phyloP scores from a whole-genome alignment of 2,113 vertebrate genomes.

The Colinus virginianus region DNA sequence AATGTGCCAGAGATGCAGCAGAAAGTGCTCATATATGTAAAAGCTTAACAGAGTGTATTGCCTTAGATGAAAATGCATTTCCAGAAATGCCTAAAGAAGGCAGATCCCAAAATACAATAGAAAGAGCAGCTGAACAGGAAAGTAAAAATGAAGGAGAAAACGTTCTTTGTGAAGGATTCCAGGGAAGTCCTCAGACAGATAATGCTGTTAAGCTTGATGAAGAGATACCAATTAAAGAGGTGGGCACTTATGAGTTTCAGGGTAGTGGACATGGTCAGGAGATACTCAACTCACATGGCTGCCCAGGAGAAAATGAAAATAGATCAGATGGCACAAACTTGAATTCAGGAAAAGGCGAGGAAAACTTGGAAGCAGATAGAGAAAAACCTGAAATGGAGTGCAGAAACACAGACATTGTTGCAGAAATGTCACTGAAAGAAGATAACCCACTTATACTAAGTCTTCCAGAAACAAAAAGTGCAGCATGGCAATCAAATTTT shows the following conservation, averaged over 20 bases:
- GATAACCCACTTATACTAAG: not conserved
- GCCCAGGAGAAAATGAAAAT: not conserved
- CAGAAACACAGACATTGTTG: not conserved
- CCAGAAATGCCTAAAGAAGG: constrained; percentile 24
- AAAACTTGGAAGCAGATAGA: not conserved
- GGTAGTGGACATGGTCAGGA: constrained; percentile 11
- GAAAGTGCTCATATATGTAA: not conserved
- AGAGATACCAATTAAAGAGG: not conserved
- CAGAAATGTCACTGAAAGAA: not conserved
- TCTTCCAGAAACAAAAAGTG: constrained; percentile 54
- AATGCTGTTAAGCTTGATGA: not conserved
- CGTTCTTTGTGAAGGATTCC: constrained; percentile 19
- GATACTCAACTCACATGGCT: not conserved
- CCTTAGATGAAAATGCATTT: constrained; percentile 12
- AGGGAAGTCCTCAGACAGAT: constrained; percentile 18
- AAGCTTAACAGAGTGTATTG: not conserved
- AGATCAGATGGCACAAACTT: not conserved
- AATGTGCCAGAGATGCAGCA: not conserved
- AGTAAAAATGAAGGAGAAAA: constrained; percentile 22
- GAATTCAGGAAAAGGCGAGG: not conserved
- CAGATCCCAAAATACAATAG: constrained; percentile 12
- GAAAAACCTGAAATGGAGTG: not conserved
- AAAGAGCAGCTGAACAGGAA: constrained; percentile 26
- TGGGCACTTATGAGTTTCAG: not conserved
- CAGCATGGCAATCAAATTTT: constrained; percentile 28